A percentile compares a stretch with the other conserved stretches of the same genome.
These are phyloP conservation scores for Neosilurus hyrtlii DNA, from an alignment of 2,797 vertebrate species.

Conservation along the genomic window DNA sequence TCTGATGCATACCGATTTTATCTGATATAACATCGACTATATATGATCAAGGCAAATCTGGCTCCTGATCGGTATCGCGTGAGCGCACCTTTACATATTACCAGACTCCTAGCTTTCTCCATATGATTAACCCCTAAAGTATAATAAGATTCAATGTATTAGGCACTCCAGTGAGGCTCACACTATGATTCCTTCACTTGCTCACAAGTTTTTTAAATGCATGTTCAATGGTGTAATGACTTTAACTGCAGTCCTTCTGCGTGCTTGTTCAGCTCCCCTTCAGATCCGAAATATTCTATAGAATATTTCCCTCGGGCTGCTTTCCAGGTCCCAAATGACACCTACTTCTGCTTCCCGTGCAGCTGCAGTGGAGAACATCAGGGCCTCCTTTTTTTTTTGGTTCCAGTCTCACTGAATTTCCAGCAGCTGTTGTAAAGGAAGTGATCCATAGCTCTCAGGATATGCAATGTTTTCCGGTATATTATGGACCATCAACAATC, in stretches of 20 bases:
- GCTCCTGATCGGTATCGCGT: no score
- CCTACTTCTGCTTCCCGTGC: constrained; percentile 44
- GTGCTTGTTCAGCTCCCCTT: neutral
- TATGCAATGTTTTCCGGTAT: neutral
- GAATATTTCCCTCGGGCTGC: constrained; percentile 4
- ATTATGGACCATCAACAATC: neutral
- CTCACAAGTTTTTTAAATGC: neutral
- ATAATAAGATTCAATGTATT: neutral
- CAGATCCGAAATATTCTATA: no score
- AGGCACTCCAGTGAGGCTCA: neutral
- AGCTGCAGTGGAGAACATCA: constrained; percentile 46
- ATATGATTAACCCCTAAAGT: neutral
- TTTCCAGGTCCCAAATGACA: constrained; percentile 38
- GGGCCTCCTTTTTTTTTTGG: neutral
- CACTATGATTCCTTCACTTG: neutral
- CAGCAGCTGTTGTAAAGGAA: constrained; percentile 24
- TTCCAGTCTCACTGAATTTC: constrained; percentile 19
- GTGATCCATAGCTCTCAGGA: constrained; percentile 15
- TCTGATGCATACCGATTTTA: no score
- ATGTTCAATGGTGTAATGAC: neutral
- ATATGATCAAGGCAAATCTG: no score
- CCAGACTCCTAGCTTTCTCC: neutral
- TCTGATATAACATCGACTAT: no score
- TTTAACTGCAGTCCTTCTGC: neutral
- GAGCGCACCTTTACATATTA: no score